A percentile compares a stretch with the other conserved stretches of the same genome.
These are phyloP conservation scores for Nasonovia ribisnigri DNA, from an alignment of 2,888 invertebrate genomes.

Conservation along the genomic window DNA sequence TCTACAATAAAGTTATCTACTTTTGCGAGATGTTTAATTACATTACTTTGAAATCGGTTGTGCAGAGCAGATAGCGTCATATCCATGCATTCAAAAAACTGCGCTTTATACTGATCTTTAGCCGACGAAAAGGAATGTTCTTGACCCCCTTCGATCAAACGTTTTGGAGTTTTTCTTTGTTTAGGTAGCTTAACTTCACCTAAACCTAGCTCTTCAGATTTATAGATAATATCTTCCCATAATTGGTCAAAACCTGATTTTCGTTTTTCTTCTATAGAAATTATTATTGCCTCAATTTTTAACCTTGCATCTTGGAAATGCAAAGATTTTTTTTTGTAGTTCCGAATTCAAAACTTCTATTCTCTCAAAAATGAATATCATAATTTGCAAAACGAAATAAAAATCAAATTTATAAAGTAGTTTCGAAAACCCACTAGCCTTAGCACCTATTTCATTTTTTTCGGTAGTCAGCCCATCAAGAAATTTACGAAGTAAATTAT, in stretches of 20 bases:
- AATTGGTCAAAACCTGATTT: constrained; percentile 37
- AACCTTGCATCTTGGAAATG: constrained; percentile 41
- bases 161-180: constrained; percentile 26
- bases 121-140: constrained; percentile 10
- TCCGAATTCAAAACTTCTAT: constrained; percentile 30
- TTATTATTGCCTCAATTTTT: constrained; percentile 20
- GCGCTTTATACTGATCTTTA: constrained; percentile 18
- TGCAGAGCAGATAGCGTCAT: background rate
- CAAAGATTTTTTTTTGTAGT: constrained; percentile 51
- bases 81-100: background rate
- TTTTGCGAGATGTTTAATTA: constrained; percentile 15
- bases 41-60: constrained; percentile 15
- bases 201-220: constrained; percentile 2
- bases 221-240: constrained; percentile 22
- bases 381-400: constrained; percentile 13
- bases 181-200: background rate
- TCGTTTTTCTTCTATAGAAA: constrained; percentile 13
- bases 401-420: constrained; percentile 25
- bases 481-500: constrained; percentile 13
- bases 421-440: background rate
- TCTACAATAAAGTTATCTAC: background rate
- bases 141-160: background rate
- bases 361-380: constrained; percentile 31
- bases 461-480: background rate
- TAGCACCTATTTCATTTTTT: constrained; percentile 31